These are phyloP conservation scores for Oasisia sp. DNA, from an alignment of 2,888 invertebrate species.

Conservation along the genomic window DNA sequence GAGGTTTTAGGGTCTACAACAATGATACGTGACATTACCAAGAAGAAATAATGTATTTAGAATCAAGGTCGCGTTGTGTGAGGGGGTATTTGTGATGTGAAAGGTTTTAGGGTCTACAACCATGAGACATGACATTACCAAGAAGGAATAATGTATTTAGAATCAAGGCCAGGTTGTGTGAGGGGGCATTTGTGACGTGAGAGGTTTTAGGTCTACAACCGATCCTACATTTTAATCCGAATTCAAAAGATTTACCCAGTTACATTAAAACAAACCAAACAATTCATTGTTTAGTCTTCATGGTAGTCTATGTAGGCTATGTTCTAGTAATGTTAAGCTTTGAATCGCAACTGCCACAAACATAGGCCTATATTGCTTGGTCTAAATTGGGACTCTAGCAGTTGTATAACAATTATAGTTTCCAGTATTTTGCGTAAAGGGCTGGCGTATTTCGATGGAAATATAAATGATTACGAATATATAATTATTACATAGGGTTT, in stretches of 20 bases:
- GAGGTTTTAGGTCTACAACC: not conserved
- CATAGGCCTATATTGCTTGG: too few species aligned
- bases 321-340: not conserved
- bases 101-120: too few species aligned
- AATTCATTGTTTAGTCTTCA: not conserved
- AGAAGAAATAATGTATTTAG: not conserved
- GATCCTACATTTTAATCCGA: slow-evolving; percentile 3
- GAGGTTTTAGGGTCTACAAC: too few species aligned
- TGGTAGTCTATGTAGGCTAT: not conserved
- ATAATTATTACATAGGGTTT: too few species aligned
- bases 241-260: not conserved
- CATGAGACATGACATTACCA: not conserved
- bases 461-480: too few species aligned
- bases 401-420: too few species aligned
- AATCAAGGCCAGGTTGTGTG: not conserved
- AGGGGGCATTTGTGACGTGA: not conserved
- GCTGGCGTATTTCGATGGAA: too few species aligned
- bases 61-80: too few species aligned
- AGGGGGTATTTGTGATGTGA: too few species aligned
- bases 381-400: too few species aligned
- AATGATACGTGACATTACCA: not conserved
- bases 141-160: not conserved
- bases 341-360: not conserved
- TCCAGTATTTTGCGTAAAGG: too few species aligned
- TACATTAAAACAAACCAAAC: not conserved